Base-by-base conservation (phyloP, 2,888 invertebrate genomes). In the Meghimatium bilineatum region DNA sequence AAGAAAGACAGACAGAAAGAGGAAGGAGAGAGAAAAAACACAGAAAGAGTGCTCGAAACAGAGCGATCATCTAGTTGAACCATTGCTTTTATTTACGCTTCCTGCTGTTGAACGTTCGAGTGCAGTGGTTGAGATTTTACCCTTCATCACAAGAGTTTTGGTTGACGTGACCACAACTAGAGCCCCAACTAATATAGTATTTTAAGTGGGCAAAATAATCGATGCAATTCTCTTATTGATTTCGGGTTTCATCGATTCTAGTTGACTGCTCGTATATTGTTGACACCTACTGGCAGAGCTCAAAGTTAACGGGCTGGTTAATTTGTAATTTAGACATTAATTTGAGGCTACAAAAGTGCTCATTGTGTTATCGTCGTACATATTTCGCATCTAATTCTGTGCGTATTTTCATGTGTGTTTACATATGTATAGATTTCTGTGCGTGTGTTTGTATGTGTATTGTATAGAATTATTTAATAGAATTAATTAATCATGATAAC, bases 221-320 rank as follows among this genome's bases (percentile, higher is more conserved):
- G 49, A 74, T 74, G 44, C 29, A 12, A n/a, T 74, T 74, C 49
- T 74, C 26, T n/a, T 49, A 74, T 74, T 74, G 74, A 74, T 52
- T 74, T 49, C 0, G 26, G 32, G 29, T 20, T 74, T 14, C 26
- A 52, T 32, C 52, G 74, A 74, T 74, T 52, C 26, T 72, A n/a
- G n/a, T 44, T 44, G 44, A 72, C 44, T n/a, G 49, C n/a, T 72
- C 44, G 26, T 38, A 29, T 72, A 29, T 44, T 63, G 60, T 2
- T 5, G 26, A 44, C 44, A 5, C 60, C 23, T 17, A n/a, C 5
- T 63, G n/a, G n/a, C 5, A 26, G n/a, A n/a, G 60, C n/a, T 63
- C 26, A 63, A 23, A n/a, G 23, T 1, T n/a, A 63, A n/a, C 12
- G 3, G 6, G 2, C 26, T 17, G 12, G 60, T n/a, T n/a, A 63